phyloP scores from a whole-genome alignment of 2,113 vertebrate species.

The Cariama cristata region DNA sequence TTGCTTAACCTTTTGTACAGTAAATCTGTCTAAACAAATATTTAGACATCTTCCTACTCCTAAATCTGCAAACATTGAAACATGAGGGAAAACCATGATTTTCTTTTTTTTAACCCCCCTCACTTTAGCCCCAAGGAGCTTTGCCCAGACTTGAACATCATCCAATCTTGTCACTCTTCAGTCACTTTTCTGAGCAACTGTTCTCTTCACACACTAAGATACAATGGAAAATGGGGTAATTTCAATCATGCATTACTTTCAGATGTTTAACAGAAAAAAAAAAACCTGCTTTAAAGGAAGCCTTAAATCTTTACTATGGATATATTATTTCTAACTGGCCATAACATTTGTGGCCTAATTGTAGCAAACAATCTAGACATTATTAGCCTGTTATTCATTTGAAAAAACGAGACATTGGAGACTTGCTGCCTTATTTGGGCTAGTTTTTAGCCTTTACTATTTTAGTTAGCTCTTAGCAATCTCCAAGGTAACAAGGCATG shows the following conservation, averaged over 20 bases:
- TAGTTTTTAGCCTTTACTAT: background rate
- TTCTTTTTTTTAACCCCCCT: background rate
- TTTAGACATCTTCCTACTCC: background rate
- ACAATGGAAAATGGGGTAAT: background rate
- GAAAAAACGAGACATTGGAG: background rate
- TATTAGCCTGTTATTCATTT: background rate
- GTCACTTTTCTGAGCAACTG: background rate
- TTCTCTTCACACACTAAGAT: background rate
- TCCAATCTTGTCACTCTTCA: background rate
- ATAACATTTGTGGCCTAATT: background rate
- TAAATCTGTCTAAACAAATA: background rate
- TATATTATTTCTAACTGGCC: background rate
- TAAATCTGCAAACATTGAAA: background rate
- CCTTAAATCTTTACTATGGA: background rate
- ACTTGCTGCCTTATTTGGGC: background rate
- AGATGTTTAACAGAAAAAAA: background rate
- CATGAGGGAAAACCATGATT: background rate
- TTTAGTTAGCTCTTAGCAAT: background rate
- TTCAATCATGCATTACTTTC: background rate
- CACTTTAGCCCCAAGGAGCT: background rate
- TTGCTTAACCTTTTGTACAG: background rate
- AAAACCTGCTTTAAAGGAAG: background rate
- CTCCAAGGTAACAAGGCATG: background rate
- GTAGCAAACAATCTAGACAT: background rate
- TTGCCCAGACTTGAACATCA: background rate